These are phyloP conservation scores for Galerucella pusilla DNA, from an alignment of 2,888 invertebrate genomes.

Conservation along the genomic window DNA sequence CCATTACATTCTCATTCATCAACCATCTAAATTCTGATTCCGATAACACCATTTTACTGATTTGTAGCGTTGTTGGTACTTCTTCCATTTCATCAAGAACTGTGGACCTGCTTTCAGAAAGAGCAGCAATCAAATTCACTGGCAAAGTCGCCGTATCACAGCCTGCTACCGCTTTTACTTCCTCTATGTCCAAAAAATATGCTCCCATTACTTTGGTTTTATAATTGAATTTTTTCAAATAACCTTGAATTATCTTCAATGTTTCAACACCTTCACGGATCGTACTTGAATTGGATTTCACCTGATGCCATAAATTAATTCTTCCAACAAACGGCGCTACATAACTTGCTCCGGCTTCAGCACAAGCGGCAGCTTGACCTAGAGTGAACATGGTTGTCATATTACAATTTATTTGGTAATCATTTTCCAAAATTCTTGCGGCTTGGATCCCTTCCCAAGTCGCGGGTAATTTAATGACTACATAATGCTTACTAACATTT, in stretches of 20 bases:
- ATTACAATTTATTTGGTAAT: conserved; percentile 97
- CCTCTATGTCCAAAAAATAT: conserved; percentile 93
- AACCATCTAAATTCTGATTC: conserved; percentile 95
- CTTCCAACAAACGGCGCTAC: conserved; percentile 99
- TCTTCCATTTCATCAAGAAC: conserved; percentile 72
- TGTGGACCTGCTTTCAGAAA: conserved; percentile 79
- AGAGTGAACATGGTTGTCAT: conserved; percentile 95
- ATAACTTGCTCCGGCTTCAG: conserved; percentile 95
- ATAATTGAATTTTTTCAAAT: conserved; percentile 97
- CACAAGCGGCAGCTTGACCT: conserved; percentile 97
- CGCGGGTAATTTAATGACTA: conserved; percentile 96
- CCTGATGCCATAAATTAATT: conserved; percentile 95
- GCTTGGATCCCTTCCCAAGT: conserved; percentile 99
- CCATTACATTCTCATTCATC: conserved; percentile 98
- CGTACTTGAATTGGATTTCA: conserved; percentile 85
- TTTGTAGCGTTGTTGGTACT: conserved; percentile 74
- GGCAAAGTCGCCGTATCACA: conserved; percentile 97
- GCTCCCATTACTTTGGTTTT: conserved; percentile 99
- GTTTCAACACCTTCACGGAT: conserved; percentile 97
- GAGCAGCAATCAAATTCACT: conserved; percentile 86
- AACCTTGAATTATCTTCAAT: conserved; percentile 95
- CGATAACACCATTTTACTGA: conserved; percentile 80
- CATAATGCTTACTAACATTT: conserved; percentile 90
- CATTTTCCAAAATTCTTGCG: conserved; percentile 89
- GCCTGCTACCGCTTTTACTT: conserved; percentile 93